A percentile compares a stretch with the other conserved stretches of the same genome.
phyloP scores from a whole-genome alignment of 2,888 invertebrate genomes.

The Tetheella fluctuosa region DNA sequence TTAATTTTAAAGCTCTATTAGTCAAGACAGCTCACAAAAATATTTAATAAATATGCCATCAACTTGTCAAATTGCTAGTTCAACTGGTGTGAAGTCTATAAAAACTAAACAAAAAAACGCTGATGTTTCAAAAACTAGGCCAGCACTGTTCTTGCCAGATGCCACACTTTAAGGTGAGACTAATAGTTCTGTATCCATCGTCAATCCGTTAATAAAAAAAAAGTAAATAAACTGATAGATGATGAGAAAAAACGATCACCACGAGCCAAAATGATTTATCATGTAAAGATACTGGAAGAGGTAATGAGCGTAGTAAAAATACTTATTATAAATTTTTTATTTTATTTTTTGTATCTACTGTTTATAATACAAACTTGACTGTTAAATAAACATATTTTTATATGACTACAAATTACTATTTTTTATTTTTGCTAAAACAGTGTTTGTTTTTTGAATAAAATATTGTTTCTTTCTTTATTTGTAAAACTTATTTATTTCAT shows the following conservation, averaged over 20 bases:
- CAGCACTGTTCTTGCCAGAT: conserved; percentile 35
- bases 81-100: background rate
- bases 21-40: background rate
- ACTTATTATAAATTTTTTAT: too few relatives aligned
- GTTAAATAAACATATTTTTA: too few relatives aligned
- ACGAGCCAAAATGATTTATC: conserved; percentile 49
- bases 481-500: too few relatives aligned
- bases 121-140: conserved; percentile 13
- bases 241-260: conserved; percentile 56
- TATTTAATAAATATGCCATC: background rate
- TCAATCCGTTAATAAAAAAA: conserved; percentile 61
- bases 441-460: too few relatives aligned
- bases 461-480: too few relatives aligned
- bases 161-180: conserved; percentile 42
- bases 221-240: conserved; percentile 60
- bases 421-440: too few relatives aligned
- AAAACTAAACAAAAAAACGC: conserved; percentile 16
- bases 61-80: background rate
- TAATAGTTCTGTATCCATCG: conserved; percentile 52
- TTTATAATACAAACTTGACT: background rate
- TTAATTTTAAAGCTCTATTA: too few relatives aligned
- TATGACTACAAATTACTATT: too few relatives aligned
- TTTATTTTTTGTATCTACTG: too few relatives aligned
- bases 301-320: background rate
- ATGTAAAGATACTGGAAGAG: conserved; percentile 45